phyloP scores from a whole-genome alignment of 2,888 invertebrate genomes.

The Drosophila gaucha region DNA sequence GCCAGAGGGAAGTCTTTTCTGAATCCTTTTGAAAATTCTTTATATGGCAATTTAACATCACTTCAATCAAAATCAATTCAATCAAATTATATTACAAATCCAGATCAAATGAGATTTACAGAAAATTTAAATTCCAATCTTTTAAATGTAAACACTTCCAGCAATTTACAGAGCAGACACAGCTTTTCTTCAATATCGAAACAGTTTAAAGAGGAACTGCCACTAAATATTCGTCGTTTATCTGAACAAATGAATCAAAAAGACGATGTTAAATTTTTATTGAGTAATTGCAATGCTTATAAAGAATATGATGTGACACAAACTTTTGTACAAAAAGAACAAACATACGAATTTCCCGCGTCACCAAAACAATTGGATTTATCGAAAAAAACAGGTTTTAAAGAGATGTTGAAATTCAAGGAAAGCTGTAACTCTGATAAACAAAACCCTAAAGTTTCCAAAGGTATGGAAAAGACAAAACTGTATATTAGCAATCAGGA shows the following conservation, averaged over 20 bases:
- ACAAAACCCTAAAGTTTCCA: conserved; percentile 42
- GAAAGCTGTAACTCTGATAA: conserved; percentile 47
- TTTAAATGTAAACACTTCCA: conserved; percentile 76
- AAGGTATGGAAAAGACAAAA: conserved; percentile 53
- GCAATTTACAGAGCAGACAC: conserved; percentile 81
- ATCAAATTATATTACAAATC: conserved; percentile 17
- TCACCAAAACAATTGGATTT: conserved; percentile 15
- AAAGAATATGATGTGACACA: conserved; percentile 14
- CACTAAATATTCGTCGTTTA: conserved; percentile 82
- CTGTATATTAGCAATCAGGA: conserved; percentile 55
- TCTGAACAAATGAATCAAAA: conserved; percentile 81
- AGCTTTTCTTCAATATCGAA: conserved; percentile 81
- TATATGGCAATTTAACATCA: conserved; percentile 21
- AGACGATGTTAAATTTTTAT: conserved; percentile 47
- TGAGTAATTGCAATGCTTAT: conserved; percentile 55
- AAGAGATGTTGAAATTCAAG: conserved; percentile 62
- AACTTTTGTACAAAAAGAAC: conserved; percentile 16
- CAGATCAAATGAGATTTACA: conserved; percentile 13
- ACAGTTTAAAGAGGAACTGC: conserved; percentile 80
- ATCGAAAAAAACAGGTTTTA: conserved; percentile 31
- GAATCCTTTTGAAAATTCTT: conserved; percentile 55
- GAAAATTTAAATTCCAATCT: conserved; percentile 55
- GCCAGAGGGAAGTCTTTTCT: conserved; percentile 57
- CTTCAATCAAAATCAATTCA: conserved; percentile 19
- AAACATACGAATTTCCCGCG: conserved; percentile 6